Conservation (phyloP, 2,797 vertebrate genomes). For the Epinephelus malabaricus region DNA sequence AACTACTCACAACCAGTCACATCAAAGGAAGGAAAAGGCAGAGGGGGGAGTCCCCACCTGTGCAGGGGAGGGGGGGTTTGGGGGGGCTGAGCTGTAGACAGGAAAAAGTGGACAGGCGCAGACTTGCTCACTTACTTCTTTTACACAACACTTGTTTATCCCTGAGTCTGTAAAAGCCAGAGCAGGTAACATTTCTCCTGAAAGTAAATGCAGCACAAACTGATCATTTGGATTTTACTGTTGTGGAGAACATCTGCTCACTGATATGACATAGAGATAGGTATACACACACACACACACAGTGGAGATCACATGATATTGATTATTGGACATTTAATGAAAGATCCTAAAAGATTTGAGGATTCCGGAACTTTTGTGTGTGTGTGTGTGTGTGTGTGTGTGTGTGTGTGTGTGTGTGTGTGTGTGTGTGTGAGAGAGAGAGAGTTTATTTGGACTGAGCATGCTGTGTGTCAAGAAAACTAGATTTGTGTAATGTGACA, state of each 20-base stretch:
- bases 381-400: not conserved
- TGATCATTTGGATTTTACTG: slow-evolving; percentile 46
- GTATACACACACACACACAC: slow-evolving; percentile 4
- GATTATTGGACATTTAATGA: no score
- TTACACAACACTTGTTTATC: slow-evolving; percentile 33
- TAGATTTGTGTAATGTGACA: slow-evolving; percentile 80
- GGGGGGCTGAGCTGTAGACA: slow-evolving; percentile 14
- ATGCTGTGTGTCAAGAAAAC: slow-evolving; percentile 76
- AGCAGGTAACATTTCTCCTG: slow-evolving; percentile 31
- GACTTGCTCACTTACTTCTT: slow-evolving; percentile 35
- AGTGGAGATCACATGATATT: not conserved
- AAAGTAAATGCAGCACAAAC: slow-evolving; percentile 24
- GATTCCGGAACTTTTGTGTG: not conserved
- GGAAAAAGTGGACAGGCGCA: slow-evolving; percentile 19
- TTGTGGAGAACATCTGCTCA: slow-evolving; percentile 49
- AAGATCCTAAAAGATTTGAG: no score
- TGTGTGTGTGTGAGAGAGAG: not conserved
- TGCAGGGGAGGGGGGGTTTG: not conserved
- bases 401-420: not conserved
- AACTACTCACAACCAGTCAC: slow-evolving; percentile 33
- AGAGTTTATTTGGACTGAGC: slow-evolving; percentile 41
- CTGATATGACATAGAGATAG: not conserved
- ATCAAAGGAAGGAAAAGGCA: slow-evolving; percentile 47
- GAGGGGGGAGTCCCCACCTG: not conserved
- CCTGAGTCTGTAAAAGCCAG: slow-evolving; percentile 9